These are phyloP conservation scores for Hippopotamyrus pictus DNA, from an alignment of 2,797 vertebrate species.

Conservation along the genomic window DNA sequence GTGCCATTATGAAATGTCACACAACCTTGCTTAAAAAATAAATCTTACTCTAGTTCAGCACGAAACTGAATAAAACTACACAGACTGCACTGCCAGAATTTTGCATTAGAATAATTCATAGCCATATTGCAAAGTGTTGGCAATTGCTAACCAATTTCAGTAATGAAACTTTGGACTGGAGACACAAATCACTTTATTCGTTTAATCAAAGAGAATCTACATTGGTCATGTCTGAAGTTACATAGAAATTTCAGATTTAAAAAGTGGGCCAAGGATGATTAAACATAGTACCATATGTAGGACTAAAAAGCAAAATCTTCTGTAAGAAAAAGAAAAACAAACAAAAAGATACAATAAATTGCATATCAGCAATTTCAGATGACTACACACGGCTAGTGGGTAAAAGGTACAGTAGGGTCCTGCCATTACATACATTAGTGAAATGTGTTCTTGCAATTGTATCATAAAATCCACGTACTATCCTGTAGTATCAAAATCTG, in stretches of 20 bases:
- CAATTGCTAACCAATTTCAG: slow-evolving; percentile 7
- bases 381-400: slow-evolving; percentile 1
- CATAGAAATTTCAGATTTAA: slow-evolving; percentile 25
- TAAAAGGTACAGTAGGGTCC: slow-evolving; percentile 6
- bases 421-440: neutral
- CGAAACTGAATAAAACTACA: neutral
- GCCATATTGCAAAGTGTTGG: neutral
- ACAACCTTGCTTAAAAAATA: neutral
- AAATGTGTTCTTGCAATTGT: neutral
- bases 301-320: slow-evolving; percentile 16
- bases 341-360: slow-evolving; percentile 11
- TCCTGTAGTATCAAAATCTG: slow-evolving; percentile 11
- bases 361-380: slow-evolving; percentile 10
- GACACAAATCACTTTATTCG: slow-evolving; percentile 27
- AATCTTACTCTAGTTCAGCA: neutral
- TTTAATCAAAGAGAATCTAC: slow-evolving; percentile 18
- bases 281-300: slow-evolving; percentile 15
- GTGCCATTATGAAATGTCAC: neutral
- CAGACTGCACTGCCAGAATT: neutral
- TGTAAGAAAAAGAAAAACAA: neutral
- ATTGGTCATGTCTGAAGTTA: slow-evolving; percentile 20
- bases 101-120: neutral
- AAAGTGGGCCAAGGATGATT: slow-evolving; percentile 20
- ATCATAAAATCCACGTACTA: neutral
- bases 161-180: neutral